Evolutionary conservation across 2,113 vertebrate species (phyloP).

Genomic region (Hiodon alosoides): DNA sequence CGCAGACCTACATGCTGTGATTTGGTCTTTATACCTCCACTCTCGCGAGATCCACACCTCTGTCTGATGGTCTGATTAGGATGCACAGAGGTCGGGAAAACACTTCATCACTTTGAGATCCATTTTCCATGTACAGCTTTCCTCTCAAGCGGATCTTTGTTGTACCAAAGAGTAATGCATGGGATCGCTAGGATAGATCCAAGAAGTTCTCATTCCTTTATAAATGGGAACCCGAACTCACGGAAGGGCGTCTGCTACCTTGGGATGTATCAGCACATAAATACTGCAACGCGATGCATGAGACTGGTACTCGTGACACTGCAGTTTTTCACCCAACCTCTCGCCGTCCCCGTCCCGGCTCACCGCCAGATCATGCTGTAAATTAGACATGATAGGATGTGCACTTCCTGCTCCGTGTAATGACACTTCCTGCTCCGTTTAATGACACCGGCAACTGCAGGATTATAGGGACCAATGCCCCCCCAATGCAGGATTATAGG

Average conservation of each 20-base stretch:
- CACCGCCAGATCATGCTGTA: conserved; percentile 38
- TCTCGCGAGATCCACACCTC: no score
- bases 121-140: not conserved
- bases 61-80: no score
- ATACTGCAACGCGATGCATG: conserved; percentile 40
- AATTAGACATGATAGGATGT: conserved; percentile 44
- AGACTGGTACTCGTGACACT: conserved; percentile 43
- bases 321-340: conserved; percentile 38
- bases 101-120: not conserved
- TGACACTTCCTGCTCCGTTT: no score
- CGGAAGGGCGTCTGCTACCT: conserved; percentile 46
- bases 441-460: no score
- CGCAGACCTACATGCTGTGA: no score
- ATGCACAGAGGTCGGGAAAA: not conserved
- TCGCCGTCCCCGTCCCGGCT: conserved; percentile 10
- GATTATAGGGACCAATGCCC: no score
- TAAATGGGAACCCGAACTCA: conserved; percentile 41
- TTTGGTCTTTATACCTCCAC: no score
- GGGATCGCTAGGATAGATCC: conserved; percentile 31
- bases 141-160: not conserved
- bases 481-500: no score
- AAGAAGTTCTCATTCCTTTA: conserved; percentile 31
- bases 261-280: conserved; percentile 44
- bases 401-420: conserved; percentile 25
- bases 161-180: conserved; percentile 3